A percentile compares a stretch with the other conserved stretches of the same genome.
Conservation (phyloP, 2,113 vertebrate species). For the Poicephalus gulielmi region DNA sequence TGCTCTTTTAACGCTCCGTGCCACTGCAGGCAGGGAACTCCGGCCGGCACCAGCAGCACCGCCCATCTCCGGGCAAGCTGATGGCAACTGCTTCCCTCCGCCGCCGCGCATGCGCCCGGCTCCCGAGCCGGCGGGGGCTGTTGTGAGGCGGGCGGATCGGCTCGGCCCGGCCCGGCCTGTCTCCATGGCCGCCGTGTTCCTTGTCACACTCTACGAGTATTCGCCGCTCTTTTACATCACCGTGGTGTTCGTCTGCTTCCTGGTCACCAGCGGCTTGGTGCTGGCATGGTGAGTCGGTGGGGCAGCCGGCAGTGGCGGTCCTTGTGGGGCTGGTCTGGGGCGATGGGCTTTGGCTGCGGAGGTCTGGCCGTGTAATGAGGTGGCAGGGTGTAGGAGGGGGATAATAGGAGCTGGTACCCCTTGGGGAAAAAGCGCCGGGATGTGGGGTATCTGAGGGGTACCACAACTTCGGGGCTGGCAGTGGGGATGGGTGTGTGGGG, state of each 20-base stretch:
- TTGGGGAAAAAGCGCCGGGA: not conserved
- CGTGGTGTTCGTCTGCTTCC: conserved; percentile 89
- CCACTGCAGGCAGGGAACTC: not conserved
- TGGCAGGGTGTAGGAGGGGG: rapidly evolving
- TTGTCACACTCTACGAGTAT: conserved; percentile 89
- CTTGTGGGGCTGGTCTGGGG: not conserved
- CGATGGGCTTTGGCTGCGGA: not conserved
- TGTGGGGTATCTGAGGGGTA: not conserved
- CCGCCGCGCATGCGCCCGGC: not conserved
- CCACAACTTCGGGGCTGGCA: not conserved
- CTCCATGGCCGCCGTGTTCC: conserved; percentile 84
- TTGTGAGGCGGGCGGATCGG: not conserved
- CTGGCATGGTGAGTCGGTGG: conserved; percentile 85
- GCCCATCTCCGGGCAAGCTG: not conserved
- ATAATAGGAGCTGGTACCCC: not conserved
- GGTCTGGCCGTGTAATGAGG: not conserved
- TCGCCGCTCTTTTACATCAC: conserved; percentile 90
- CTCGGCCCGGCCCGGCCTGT: not conserved
- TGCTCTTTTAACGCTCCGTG: not conserved
- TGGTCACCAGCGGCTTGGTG: conserved; percentile 91
- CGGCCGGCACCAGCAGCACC: not conserved
- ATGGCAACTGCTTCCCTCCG: not conserved
- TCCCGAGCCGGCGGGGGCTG: not conserved
- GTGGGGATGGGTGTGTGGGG: not conserved
- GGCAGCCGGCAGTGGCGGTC: too few species aligned